These are phyloP conservation scores for Cygnus buccinator DNA, from an alignment of 2,113 vertebrate species.

Conservation along the genomic window DNA sequence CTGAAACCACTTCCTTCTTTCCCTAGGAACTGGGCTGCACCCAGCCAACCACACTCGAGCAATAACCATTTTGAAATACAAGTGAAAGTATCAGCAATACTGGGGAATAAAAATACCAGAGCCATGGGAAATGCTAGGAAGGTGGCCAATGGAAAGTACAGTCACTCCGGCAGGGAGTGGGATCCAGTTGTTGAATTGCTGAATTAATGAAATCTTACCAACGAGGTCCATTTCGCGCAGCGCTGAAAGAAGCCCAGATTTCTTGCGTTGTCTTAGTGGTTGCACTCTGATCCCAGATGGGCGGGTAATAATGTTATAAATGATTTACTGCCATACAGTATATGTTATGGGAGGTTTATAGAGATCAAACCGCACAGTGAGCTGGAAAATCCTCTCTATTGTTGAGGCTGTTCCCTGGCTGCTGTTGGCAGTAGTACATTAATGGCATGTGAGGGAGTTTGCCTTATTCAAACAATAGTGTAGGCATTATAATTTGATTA, in stretches of 20 bases:
- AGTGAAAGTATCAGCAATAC: not conserved
- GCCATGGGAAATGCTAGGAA: not conserved
- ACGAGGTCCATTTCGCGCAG: not conserved
- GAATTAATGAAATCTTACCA: not conserved
- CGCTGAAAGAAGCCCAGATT: conserved; percentile 29
- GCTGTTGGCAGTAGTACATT: not conserved
- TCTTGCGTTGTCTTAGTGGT: not conserved
- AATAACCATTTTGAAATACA: not conserved
- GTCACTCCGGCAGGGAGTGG: not conserved
- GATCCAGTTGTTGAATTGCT: not conserved
- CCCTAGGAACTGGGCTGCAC: not conserved
- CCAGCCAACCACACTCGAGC: not conserved
- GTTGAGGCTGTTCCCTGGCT: conserved; percentile 7
- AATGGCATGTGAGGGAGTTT: conserved; percentile 8
- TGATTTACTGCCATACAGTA: conserved; percentile 28
- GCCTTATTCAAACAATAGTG: not conserved
- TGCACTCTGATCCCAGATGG: conserved; percentile 34
- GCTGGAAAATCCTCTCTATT: conserved; percentile 48
- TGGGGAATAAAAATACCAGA: not conserved
- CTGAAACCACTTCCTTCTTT: not conserved
- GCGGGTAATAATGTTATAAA: not conserved
- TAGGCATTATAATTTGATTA: conserved; percentile 5
- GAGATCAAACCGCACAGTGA: conserved; percentile 32
- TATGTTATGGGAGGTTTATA: conserved; percentile 20
- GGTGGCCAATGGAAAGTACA: not conserved